Percentiles rank a stretch among this genome's conserved stretches.
Conservation (phyloP, 1,140 invertebrate genomes). For the Heliothis virescens region DNA sequence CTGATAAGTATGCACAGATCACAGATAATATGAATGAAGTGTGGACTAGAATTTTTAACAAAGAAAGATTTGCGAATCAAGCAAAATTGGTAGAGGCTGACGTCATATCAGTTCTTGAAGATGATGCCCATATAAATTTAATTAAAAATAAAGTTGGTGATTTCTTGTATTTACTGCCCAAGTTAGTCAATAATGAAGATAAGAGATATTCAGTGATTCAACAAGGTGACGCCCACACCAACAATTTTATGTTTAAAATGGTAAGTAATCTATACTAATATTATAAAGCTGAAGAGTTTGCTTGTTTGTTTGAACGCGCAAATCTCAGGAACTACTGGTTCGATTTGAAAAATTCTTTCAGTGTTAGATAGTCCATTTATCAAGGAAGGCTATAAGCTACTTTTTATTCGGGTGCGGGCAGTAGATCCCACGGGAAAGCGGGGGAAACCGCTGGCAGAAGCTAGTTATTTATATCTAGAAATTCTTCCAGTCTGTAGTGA, state of each 20-base stretch:
- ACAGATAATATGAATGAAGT: conserved; percentile 36
- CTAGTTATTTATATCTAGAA: too few relatives aligned
- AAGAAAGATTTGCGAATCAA: background rate
- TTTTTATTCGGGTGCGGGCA: too few relatives aligned
- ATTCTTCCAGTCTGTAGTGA: too few relatives aligned
- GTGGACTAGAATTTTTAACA: conserved; percentile 13
- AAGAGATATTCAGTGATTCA: conserved; percentile 40
- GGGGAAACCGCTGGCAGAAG: too few relatives aligned
- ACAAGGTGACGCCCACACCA: conserved; percentile 54
- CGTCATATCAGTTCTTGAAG: background rate
- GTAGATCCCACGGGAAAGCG: too few relatives aligned
- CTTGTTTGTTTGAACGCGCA: too few relatives aligned
- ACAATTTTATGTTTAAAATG: conserved; percentile 53
- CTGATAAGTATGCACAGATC: conserved; percentile 61
- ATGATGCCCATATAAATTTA: conserved; percentile 31
- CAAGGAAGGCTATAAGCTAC: too few relatives aligned
- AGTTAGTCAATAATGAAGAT: background rate
- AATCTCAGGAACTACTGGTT: too few relatives aligned
- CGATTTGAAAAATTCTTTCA: too few relatives aligned
- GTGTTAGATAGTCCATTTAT: too few relatives aligned
- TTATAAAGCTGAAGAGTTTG: too few relatives aligned
- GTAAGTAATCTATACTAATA: too few relatives aligned
- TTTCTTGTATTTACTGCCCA: background rate
- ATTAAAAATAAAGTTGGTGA: conserved; percentile 7
- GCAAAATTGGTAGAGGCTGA: background rate